Base-by-base conservation (phyloP, 2,113 vertebrate genomes). In the Sitta europaea region DNA sequence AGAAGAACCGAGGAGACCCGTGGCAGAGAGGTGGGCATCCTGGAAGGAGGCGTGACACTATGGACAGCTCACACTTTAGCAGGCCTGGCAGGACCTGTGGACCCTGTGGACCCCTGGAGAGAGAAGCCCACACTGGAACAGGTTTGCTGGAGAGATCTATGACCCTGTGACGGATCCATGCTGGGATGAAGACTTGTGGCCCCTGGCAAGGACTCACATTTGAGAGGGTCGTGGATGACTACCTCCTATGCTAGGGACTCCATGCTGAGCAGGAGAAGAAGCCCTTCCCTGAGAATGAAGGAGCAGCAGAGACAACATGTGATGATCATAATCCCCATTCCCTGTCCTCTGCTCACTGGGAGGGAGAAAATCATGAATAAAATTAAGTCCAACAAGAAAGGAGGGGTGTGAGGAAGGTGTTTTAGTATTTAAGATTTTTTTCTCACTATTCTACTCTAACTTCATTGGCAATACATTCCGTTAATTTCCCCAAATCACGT, bases 1-100 rank as follows among this genome's bases (percentile, higher is more conserved):
- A 73, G 29, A 35, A 35, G 35, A 20, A 9, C 21, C 18, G 25
- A 31, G 8, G 9, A 23, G 8, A 15, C 59, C 28, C 23, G 1
- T 2, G 10, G 12, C 5, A 10, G 29, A 20, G 31, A 18, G 15
- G 6, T 8, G 19, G 9, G 12, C 8, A 4, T 5, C 8, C 13
- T 7, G 14, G 14, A 29, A n/a, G 54, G 27, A n/a, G 9, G 3
- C 0, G 0, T 48, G 74, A 6, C 12, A 3, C 18, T 5, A 4
- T 2, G 31, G 18, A 17, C 40, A 67, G 11, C 31, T 51, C 38
- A 5, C 5, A 3, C 38, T 22, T 19, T 16, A 57, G 23, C 20
- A 58, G 33, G 50, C 12, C 12, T 61, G 62, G 20, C 40, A 15
- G 54, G 14, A 10, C 8, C 42, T 55, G 6, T 29, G 31, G 13